Base-by-base conservation (phyloP, 2,888 invertebrate species). In the Steinernema hermaphroditum region DNA sequence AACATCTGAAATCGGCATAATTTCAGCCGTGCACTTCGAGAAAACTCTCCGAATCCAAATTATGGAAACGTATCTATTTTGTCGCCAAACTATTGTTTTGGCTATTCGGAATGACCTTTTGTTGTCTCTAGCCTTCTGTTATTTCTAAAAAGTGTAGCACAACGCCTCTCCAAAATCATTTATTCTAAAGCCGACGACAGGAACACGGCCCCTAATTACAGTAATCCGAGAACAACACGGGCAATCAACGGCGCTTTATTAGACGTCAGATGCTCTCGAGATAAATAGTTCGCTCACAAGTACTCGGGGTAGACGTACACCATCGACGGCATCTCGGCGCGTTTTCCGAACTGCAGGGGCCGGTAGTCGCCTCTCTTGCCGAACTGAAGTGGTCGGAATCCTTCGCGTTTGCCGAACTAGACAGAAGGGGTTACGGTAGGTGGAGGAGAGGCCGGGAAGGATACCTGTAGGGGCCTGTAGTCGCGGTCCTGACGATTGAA, bases 371-470 rank as follows among this genome's bases (percentile, higher is more conserved):
- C 74, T 29, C 72, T 74, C 57, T 79, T 79, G 49, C 79, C 79
- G 69, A 79, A 79, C 68, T 79, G 78, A n/a, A 78, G 72, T 2
- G 80, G 80, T 37, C 81, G 72, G 68, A 70, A 79, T 44, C 76
- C 71, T 19, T 72, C 78, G 37, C 78, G 79, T 49, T 78, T 78
- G 24, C 78, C 78, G 54, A 78, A 78, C 78, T 78, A 34, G 73
- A 78, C 44, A 9, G 9, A 19, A 27, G 16, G 2, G 22, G 14
- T 8, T 57, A 12, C 14, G 24, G 29, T 14, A 71, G 46, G 9
- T 73, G n/a, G 44, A 72, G 0, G 8, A 1, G 1, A 50, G 12
- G 16, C 49, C 68, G 22, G n/a, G n/a, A n/a, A n/a, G n/a, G n/a
- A n/a, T 24, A 77, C 77, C 72, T 77, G 77, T 9, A 77, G 68